A percentile compares a stretch with the other conserved stretches of the same genome.
Evolutionary conservation across 2,888 invertebrate species (phyloP).

Genomic region (Chrysopilus asiliformis): DNA sequence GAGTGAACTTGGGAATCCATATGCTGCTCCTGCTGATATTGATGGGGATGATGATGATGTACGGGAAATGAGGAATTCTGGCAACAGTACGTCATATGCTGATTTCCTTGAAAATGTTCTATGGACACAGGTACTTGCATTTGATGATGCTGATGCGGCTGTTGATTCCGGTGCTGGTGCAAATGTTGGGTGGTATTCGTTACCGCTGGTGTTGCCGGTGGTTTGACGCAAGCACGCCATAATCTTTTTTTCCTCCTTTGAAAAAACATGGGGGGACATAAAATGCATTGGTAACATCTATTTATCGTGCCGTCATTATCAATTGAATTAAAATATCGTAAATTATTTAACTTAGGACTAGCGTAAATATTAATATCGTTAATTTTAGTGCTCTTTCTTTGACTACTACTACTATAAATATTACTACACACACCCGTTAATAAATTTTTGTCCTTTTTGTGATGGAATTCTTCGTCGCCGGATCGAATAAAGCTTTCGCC

Average conservation of each 20-base stretch:
- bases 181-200: slow-evolving; percentile 8
- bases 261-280: slow-evolving; percentile 37
- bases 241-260: slow-evolving; percentile 30
- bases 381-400: slow-evolving; percentile 5
- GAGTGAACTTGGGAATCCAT: slow-evolving; percentile 28
- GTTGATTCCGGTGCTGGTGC: slow-evolving; percentile 14
- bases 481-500: slow-evolving; percentile 12
- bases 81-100: no score
- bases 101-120: no score
- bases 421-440: no score
- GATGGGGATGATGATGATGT: slow-evolving; percentile 17
- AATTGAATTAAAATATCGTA: slow-evolving; percentile 23
- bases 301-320: slow-evolving; percentile 36
- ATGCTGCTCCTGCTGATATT: slow-evolving; percentile 8
- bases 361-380: slow-evolving; percentile 7
- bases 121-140: not conserved
- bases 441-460: slow-evolving; percentile 7
- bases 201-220: slow-evolving; percentile 11
- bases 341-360: slow-evolving; percentile 7
- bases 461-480: slow-evolving; percentile 8
- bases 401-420: no score
- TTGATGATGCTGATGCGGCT: slow-evolving; percentile 19
- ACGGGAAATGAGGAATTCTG: no score
- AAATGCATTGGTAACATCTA: slow-evolving; percentile 38
- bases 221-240: slow-evolving; percentile 36